phyloP scores from a whole-genome alignment of 2,797 vertebrate species.

The Syngnathus acus region DNA sequence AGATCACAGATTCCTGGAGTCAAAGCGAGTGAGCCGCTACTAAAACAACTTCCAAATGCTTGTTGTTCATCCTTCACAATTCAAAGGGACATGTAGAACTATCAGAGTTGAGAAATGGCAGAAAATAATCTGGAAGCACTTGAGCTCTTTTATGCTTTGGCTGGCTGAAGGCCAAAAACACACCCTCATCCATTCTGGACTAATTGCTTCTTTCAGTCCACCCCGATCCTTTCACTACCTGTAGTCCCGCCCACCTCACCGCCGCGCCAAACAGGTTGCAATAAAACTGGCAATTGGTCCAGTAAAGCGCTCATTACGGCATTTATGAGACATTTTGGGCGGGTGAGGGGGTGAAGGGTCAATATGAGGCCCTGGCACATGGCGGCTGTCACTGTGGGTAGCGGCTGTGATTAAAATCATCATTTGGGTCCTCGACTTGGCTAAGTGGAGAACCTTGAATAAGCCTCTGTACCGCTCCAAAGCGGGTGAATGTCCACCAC shows the following conservation, averaged over 20 bases:
- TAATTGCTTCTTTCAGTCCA: slow-evolving; percentile 84
- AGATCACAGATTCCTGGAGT: slow-evolving; percentile 19
- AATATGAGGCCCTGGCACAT: slow-evolving; percentile 73
- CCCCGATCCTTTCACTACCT: slow-evolving; percentile 63
- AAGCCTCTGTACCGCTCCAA: slow-evolving; percentile 41
- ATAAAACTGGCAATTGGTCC: slow-evolving; percentile 84
- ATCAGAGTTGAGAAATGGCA: slow-evolving; percentile 29
- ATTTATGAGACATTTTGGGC: slow-evolving; percentile 83
- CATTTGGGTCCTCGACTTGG: slow-evolving; percentile 56
- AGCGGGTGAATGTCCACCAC: neutral
- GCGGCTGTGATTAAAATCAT: slow-evolving; percentile 71
- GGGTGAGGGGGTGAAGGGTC: slow-evolving; percentile 71
- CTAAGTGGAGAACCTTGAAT: slow-evolving; percentile 74
- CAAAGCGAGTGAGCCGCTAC: slow-evolving; percentile 20
- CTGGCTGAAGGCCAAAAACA: slow-evolving; percentile 63
- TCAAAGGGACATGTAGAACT: slow-evolving; percentile 30
- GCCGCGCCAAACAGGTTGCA: slow-evolving; percentile 77
- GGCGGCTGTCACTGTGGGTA: slow-evolving; percentile 69
- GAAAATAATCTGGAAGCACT: slow-evolving; percentile 72
- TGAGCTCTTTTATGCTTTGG: slow-evolving; percentile 56
- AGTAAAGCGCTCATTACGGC: slow-evolving; percentile 87
- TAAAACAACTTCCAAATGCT: slow-evolving; percentile 26
- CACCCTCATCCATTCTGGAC: slow-evolving; percentile 61
- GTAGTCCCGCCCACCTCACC: slow-evolving; percentile 30
- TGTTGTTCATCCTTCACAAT: slow-evolving; percentile 23